Evolutionary conservation across 2,888 invertebrate genomes (phyloP).

Genomic region (Carabus problematicus): DNA sequence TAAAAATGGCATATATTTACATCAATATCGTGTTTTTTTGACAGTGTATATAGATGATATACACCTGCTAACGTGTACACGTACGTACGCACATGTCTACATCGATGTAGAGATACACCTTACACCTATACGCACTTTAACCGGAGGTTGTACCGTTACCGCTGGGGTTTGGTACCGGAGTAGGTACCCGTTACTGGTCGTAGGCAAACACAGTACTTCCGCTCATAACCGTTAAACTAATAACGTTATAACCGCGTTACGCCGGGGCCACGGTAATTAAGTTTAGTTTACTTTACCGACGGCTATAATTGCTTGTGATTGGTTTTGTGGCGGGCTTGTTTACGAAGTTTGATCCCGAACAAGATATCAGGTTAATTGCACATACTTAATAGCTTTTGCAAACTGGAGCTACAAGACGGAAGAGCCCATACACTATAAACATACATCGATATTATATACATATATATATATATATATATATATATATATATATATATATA

Average conservation of each 20-base stretch:
- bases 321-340: constrained; percentile 40
- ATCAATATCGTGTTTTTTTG: no score
- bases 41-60: no score
- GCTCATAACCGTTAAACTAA: constrained; percentile 37
- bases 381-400: constrained; percentile 24
- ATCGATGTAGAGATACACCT: no score
- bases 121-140: no score
- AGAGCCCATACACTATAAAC: background rate
- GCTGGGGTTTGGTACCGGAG: no score
- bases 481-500: background rate
- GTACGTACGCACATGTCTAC: no score
- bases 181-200: no score
- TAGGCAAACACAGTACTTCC: background rate
- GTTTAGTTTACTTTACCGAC: constrained; percentile 43
- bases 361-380: constrained; percentile 42
- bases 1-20: no score
- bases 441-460: background rate
- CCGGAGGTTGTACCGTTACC: no score
- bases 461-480: background rate
- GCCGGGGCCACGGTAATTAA: constrained; percentile 29
- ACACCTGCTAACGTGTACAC: no score
- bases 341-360: constrained; percentile 39
- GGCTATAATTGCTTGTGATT: constrained; percentile 43
- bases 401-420: constrained; percentile 4
- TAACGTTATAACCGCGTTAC: constrained; percentile 35